Evolutionary conservation across 2,888 invertebrate species (phyloP).

Genomic region (Drepana falcataria): DNA sequence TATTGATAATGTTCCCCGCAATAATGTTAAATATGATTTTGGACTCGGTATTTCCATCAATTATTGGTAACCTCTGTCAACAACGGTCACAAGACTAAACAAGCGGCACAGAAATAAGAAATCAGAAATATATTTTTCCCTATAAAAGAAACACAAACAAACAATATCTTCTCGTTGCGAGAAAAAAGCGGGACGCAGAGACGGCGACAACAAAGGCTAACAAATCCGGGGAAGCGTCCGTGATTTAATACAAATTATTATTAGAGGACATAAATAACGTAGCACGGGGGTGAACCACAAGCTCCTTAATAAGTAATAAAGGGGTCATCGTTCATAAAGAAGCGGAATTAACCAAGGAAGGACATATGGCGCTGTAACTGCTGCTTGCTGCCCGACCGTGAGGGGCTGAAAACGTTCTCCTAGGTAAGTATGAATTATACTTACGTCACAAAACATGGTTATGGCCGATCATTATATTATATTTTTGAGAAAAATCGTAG

Average conservation of each 20-base stretch:
- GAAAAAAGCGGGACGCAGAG: conserved; percentile 36
- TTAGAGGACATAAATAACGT: conserved; percentile 77
- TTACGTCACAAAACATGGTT: too few species aligned
- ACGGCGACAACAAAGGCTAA: conserved; percentile 70
- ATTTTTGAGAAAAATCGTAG: too few species aligned
- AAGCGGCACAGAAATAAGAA: conserved; percentile 22
- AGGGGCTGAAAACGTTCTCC: conserved; percentile 12
- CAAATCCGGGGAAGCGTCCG: conserved; percentile 71
- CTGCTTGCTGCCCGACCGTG: conserved; percentile 16
- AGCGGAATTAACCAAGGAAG: conserved; percentile 61
- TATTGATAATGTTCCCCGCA: background rate
- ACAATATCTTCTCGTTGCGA: conserved; percentile 51
- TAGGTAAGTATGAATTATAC: too few species aligned
- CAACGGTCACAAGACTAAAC: conserved; percentile 11
- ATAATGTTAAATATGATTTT: background rate
- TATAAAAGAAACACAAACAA: conserved; percentile 44
- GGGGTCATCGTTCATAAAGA: conserved; percentile 71
- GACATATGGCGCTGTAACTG: conserved; percentile 55
- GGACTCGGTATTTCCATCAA: background rate
- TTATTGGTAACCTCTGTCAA: background rate
- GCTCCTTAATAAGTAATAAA: conserved; percentile 78
- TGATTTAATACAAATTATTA: conserved; percentile 80
- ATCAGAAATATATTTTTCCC: conserved; percentile 39
- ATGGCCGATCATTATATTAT: too few species aligned
- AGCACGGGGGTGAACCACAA: conserved; percentile 54